Percentiles rank a stretch among this genome's conserved stretches.
These are phyloP conservation scores for Ceratotherium simum DNA, from an alignment of 2,113 vertebrate species.

Conservation along the genomic window DNA sequence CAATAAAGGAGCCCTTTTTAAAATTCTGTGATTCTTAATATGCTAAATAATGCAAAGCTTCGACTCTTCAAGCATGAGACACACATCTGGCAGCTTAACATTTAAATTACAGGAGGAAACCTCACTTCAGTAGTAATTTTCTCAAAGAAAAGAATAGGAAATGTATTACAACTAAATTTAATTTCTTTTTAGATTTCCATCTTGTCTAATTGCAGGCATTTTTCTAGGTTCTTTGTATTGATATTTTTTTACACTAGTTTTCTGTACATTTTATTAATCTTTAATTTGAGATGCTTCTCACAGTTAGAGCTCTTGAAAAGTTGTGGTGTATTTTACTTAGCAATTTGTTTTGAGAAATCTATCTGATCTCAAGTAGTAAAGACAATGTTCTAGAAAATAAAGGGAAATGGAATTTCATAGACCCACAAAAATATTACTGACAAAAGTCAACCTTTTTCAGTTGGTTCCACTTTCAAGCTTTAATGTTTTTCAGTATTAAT, in stretches of 20 bases:
- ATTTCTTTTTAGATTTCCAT: slow-evolving; percentile 95
- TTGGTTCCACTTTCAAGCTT: slow-evolving; percentile 72
- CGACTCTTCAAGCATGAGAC: slow-evolving; percentile 99
- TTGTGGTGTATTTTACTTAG: slow-evolving; percentile 83
- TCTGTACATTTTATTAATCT: slow-evolving; percentile 87
- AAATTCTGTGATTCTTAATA: slow-evolving; percentile 99
- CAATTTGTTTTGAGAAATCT: slow-evolving; percentile 84
- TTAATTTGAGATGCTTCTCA: slow-evolving; percentile 86
- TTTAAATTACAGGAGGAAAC: slow-evolving; percentile 96
- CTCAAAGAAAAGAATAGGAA: slow-evolving; percentile 93
- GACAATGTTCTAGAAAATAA: slow-evolving; percentile 82
- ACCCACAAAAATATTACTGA: slow-evolving; percentile 76
- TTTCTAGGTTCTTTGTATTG: slow-evolving; percentile 83
- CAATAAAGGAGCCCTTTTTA: slow-evolving; percentile 99
- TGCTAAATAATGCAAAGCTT: slow-evolving; percentile 99
- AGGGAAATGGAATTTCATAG: slow-evolving; percentile 74
- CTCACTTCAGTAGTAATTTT: slow-evolving; percentile 96
- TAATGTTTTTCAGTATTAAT: slow-evolving; percentile 67
- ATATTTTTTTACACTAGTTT: slow-evolving; percentile 86
- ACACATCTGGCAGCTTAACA: slow-evolving; percentile 99
- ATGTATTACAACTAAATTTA: slow-evolving; percentile 95
- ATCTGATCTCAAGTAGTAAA: slow-evolving; percentile 84
- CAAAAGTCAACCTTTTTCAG: slow-evolving; percentile 72
- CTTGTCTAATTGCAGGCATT: slow-evolving; percentile 93
- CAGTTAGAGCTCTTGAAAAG: slow-evolving; percentile 82